Evolutionary conservation across 2,888 invertebrate genomes (phyloP).

Genomic region (Strigamia maritima): DNA sequence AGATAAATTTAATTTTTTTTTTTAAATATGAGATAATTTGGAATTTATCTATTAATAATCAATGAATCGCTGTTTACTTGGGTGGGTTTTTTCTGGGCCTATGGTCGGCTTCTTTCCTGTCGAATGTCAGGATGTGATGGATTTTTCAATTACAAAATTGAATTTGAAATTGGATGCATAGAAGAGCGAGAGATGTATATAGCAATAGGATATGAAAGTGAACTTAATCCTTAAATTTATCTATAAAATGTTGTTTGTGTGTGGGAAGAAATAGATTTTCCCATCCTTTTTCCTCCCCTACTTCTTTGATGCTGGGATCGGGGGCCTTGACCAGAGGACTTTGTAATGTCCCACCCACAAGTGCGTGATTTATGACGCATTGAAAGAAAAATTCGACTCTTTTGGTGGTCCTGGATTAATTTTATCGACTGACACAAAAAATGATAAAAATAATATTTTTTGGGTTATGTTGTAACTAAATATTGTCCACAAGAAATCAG

Average conservation of each 20-base stretch:
- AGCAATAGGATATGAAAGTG: not conserved
- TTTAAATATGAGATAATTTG: not conserved
- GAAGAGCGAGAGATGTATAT: not conserved
- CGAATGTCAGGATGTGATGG: conserved; percentile 13
- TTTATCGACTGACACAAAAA: not conserved
- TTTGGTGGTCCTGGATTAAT: not conserved
- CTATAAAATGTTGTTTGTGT: conserved; percentile 23
- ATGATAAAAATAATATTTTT: too few species aligned
- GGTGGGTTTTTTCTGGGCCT: too few species aligned
- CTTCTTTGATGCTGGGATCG: not conserved
- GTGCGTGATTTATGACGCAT: conserved; percentile 18
- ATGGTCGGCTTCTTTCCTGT: conserved; percentile 17
- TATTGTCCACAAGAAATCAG: not conserved
- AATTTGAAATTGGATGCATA: conserved; percentile 14
- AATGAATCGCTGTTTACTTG: not conserved
- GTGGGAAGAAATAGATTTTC: conserved; percentile 20
- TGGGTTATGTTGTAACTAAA: not conserved
- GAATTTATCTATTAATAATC: too few species aligned
- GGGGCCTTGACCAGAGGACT: conserved; percentile 27
- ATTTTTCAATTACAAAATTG: conserved; percentile 30
- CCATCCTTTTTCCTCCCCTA: not conserved
- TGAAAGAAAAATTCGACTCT: conserved; percentile 17
- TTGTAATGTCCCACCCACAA: conserved; percentile 26
- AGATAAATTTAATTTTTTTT: not conserved
- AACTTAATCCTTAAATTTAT: conserved; percentile 12